phyloP scores from a whole-genome alignment of 2,113 vertebrate species.

The Vulpes ferrilata region DNA sequence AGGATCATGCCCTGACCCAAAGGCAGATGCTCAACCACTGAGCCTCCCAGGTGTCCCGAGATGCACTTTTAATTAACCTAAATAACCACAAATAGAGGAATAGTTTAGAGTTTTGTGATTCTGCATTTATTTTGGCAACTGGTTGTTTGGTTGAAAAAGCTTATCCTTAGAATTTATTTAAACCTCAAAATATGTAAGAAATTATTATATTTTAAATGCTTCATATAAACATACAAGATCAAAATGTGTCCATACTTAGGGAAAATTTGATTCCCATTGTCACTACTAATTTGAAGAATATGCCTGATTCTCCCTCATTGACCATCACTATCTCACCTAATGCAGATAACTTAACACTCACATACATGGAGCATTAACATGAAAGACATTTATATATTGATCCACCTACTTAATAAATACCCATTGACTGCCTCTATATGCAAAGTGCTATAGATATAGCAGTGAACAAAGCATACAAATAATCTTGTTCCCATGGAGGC shows the following conservation, averaged over 20 bases:
- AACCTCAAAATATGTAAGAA: background rate
- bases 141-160: background rate
- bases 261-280: background rate
- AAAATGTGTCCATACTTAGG: background rate
- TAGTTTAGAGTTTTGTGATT: background rate
- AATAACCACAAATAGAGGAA: background rate
- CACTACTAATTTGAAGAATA: background rate
- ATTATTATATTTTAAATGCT: background rate
- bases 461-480: background rate
- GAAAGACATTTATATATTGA: background rate
- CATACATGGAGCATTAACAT: background rate
- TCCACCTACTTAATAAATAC: background rate
- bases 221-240: background rate
- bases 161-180: background rate
- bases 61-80: background rate
- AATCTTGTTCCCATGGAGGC: background rate
- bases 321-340: background rate
- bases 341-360: background rate
- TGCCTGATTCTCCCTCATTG: background rate
- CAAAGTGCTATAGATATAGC: background rate
- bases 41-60: background rate
- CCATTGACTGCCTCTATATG: background rate
- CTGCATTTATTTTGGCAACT: background rate
- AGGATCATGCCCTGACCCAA: too few relatives aligned
- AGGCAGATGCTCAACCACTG: too few relatives aligned